Conservation (phyloP, 92 coral and sea anemone species). For the Heteractis magnifica region DNA sequence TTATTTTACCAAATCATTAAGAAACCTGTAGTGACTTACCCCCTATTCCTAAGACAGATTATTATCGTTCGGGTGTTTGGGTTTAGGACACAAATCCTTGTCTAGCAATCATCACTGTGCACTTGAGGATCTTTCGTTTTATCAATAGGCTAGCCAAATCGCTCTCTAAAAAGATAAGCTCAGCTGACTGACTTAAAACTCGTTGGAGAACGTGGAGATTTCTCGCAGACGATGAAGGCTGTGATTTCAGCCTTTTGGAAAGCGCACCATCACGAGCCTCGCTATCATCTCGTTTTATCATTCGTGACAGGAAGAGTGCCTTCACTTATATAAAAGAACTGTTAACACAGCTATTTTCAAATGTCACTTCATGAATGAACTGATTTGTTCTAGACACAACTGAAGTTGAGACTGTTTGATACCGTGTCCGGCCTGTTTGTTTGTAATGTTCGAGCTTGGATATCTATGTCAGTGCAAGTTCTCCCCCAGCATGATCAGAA, state of each 20-base stretch:
- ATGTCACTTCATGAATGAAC: constrained; percentile 4
- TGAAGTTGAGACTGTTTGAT: constrained; percentile 10
- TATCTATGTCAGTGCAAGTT: constrained; percentile 12
- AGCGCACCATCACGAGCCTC: not conserved
- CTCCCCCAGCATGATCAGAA: not conserved
- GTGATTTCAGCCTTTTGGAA: not conserved
- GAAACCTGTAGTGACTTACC: not conserved
- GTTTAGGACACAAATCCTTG: constrained; percentile 58
- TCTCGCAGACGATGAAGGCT: not conserved
- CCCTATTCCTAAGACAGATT: constrained; percentile 11
- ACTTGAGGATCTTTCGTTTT: constrained; percentile 64
- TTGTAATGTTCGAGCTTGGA: not conserved
- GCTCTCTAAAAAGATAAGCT: constrained; percentile 14
- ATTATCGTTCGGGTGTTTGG: constrained; percentile 68
- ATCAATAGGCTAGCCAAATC: constrained; percentile 30
- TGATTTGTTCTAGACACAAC: constrained; percentile 17
- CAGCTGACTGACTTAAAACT: constrained; percentile 4
- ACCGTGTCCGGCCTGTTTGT: constrained; percentile 11
- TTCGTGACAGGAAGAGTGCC: not conserved
- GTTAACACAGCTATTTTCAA: constrained; percentile 1
- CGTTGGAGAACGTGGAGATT: not conserved
- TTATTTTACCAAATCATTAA: not conserved
- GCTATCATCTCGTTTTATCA: not conserved
- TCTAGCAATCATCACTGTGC: constrained; percentile 59
- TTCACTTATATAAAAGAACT: not conserved